A percentile compares a stretch with the other conserved stretches of the same genome.
Evolutionary conservation across 2,888 invertebrate species (phyloP).

Genomic region (Dorcus hopei): DNA sequence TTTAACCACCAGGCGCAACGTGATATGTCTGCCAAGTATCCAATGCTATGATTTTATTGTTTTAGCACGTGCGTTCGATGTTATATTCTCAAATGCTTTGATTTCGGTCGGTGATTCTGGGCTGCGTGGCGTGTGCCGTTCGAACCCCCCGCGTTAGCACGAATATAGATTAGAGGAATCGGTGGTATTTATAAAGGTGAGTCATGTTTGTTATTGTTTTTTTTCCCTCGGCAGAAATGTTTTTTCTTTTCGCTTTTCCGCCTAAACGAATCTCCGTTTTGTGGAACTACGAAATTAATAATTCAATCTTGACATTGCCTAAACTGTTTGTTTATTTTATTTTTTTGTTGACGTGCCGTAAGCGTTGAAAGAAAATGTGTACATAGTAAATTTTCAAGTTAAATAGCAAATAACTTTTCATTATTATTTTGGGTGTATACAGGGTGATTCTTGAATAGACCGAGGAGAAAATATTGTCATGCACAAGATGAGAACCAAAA

Average conservation of each 20-base stretch:
- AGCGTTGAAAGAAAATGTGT: too few relatives aligned
- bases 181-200: constrained; percentile 31
- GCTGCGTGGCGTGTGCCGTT: not conserved
- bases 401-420: too few relatives aligned
- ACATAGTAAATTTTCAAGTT: too few relatives aligned
- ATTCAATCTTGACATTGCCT: too few relatives aligned
- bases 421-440: too few relatives aligned
- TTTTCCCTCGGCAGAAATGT: constrained; percentile 72
- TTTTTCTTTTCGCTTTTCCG: constrained; percentile 34
- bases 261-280: too few relatives aligned
- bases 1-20: constrained; percentile 8
- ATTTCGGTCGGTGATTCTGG: not conserved
- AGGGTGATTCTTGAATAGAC: too few relatives aligned
- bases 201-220: constrained; percentile 31
- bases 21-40: constrained; percentile 11
- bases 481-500: too few relatives aligned
- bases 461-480: too few relatives aligned
- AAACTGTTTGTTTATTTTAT: too few relatives aligned
- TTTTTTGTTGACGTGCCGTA: too few relatives aligned
- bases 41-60: constrained; percentile 5
- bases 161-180: constrained; percentile 8
- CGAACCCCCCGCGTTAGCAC: not conserved
- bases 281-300: too few relatives aligned
- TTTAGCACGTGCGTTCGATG: not conserved
- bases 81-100: not conserved